Evolutionary conservation across 2,888 invertebrate species (phyloP).

Genomic region (Melanargia galathea): DNA sequence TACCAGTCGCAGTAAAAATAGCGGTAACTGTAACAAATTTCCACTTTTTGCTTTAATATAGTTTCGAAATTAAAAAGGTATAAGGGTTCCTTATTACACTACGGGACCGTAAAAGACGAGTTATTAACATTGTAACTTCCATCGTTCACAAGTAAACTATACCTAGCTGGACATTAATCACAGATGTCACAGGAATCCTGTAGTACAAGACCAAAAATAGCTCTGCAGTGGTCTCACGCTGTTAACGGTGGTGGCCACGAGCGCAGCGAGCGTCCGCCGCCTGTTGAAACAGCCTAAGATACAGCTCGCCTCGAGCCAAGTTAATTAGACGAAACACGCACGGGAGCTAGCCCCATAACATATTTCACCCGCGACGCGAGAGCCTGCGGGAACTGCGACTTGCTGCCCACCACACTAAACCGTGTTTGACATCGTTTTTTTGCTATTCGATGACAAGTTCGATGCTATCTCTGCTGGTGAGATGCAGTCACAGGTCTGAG

Average conservation of each 20-base stretch:
- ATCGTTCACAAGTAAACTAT: conserved; percentile 1
- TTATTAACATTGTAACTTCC: background rate
- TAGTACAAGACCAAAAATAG: conserved; percentile 26
- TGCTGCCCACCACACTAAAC: conserved; percentile 6
- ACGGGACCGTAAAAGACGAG: background rate
- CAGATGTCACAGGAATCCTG: conserved; percentile 23
- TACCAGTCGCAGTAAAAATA: no score
- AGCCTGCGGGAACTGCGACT: conserved; percentile 23
- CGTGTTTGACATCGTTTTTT: conserved; percentile 2
- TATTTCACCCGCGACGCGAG: conserved; percentile 45
- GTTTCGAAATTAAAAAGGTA: no score
- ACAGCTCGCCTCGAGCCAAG: conserved; percentile 54
- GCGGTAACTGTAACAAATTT: no score
- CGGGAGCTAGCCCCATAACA: conserved; percentile 54
- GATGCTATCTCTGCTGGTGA: background rate
- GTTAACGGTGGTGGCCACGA: conserved; percentile 23
- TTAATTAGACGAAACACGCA: conserved; percentile 62
- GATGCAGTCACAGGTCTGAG: background rate
- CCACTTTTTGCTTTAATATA: no score
- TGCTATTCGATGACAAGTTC: no score
- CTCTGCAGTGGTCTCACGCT: conserved; percentile 34
- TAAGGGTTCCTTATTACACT: no score
- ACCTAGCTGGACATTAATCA: conserved; percentile 9
- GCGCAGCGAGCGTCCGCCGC: no score
- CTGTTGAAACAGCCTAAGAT: conserved; percentile 33